These are phyloP conservation scores for Centruroides sculpturatus DNA, from an alignment of 1,140 invertebrate genomes.

Conservation along the genomic window DNA sequence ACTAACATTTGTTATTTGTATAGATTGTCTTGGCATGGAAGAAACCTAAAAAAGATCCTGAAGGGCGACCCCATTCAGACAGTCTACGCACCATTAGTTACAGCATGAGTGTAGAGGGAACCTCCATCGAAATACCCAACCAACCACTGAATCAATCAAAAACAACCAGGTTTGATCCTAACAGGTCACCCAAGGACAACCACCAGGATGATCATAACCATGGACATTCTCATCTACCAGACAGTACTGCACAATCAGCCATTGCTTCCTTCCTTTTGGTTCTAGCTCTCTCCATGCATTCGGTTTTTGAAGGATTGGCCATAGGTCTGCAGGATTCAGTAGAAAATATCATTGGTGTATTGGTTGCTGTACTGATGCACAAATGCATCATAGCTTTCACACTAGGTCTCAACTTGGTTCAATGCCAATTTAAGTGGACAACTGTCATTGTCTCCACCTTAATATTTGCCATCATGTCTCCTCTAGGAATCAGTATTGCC, in stretches of 20 bases:
- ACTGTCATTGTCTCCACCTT: slow-evolving; percentile 6
- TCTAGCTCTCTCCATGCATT: slow-evolving; percentile 73
- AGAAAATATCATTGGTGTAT: slow-evolving; percentile 56
- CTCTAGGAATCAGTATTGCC: slow-evolving; percentile 16
- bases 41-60: no score
- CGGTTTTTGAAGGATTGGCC: slow-evolving; percentile 76
- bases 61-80: no score
- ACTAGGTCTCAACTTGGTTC: slow-evolving; percentile 28
- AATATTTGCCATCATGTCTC: slow-evolving; percentile 18
- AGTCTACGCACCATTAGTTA: no score
- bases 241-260: slow-evolving; percentile 25
- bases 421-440: not conserved
- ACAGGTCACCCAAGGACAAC: slow-evolving; percentile 19
- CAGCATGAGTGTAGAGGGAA: no score
- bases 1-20: no score
- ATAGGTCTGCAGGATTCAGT: slow-evolving; percentile 54
- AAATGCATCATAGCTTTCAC: slow-evolving; percentile 66
- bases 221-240: slow-evolving; percentile 8
- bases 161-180: slow-evolving; percentile 1
- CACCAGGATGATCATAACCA: not conserved
- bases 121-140: no score
- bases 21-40: no score
- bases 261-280: slow-evolving; percentile 62
- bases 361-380: slow-evolving; percentile 69
- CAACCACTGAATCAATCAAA: not conserved